A percentile compares a stretch with the other conserved stretches of the same genome.
Conservation (phyloP, 2,888 invertebrate genomes). For the Antheraea yamamai region DNA sequence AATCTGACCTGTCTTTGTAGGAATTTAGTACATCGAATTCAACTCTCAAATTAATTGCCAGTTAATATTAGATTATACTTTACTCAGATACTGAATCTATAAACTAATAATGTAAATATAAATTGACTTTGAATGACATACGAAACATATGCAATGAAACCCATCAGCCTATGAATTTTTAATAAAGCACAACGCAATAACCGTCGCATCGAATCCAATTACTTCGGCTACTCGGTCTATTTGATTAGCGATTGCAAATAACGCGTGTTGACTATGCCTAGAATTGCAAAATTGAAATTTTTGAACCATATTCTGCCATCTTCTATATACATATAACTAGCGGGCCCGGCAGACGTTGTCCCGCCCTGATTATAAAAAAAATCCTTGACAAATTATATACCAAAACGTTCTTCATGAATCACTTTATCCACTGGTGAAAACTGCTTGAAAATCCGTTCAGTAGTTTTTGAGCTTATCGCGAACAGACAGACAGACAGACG, state of each 20-base stretch:
- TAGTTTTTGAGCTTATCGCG: no score
- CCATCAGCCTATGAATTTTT: neutral
- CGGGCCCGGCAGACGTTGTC: no score
- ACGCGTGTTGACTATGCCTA: neutral
- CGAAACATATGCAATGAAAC: neutral
- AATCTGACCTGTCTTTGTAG: no score
- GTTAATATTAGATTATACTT: neutral
- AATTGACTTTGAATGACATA: neutral
- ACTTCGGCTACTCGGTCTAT: constrained; percentile 11
- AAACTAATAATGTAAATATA: neutral
- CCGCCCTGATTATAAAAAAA: no score
- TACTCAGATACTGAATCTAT: neutral
- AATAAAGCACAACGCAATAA: neutral
- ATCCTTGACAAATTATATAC: no score
- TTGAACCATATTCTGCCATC: neutral
- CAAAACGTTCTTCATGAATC: no score
- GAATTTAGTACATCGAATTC: no score
- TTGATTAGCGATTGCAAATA: neutral
- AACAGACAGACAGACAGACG: no score
- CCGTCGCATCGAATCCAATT: constrained; percentile 11
- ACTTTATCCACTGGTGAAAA: no score
- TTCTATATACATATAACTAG: no score
- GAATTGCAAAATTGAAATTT: neutral
- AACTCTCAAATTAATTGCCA: no score
- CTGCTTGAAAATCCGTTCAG: no score